Evolutionary conservation across 2,797 vertebrate species (phyloP), one percentile per base, ranked within the genome.

Genomic region (Carcharodon carcharias): DNA sequence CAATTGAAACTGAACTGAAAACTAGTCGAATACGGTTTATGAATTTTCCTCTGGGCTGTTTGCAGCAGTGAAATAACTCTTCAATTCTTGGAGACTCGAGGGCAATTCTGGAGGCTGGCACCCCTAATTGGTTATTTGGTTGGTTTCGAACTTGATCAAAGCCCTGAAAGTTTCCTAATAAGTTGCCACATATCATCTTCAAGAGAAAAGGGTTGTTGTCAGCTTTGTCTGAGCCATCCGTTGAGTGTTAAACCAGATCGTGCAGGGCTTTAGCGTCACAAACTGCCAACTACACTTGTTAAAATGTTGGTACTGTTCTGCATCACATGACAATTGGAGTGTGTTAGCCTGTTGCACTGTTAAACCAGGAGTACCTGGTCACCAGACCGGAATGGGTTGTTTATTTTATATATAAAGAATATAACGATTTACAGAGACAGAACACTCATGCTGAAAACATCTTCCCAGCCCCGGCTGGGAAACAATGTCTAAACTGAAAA

Each of bases 261-360:
- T 12, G 21, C 11, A 18, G 7, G 45, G 31, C 18, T 2, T 28
- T 8, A 16, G 18, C 14, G 40, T 28, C 50, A 95, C 45, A 54
- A 71, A 56, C 67, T 35, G 0, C 50, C 67, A 4, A 73, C 6
- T 11, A 14, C 31, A 50, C 23, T 28, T 16, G 12, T 21, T 31
- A 77, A 69, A 71, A 35, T 31, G 26, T 14, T 95, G 45, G 4
- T 35, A 56, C 94, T 21, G 28, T 23, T 73, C 40, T 77, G 12
- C 26, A 50, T 71, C 67, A 95, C 93, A 50, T 95, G 93, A 65
- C 93, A 73, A 45, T 35, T 93, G 63, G 58, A 95, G 67, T 50
- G 94, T 77, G 65, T 91, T 35, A 91, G 26, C 28, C 61, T 35
- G 58, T 54, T 69, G 69, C 12, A 54, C 26, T 69, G 50, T 65